Percentiles rank a stretch among this genome's conserved stretches.
phyloP scores from a whole-genome alignment of 1,140 invertebrate species.

The Cotesia typhae region DNA sequence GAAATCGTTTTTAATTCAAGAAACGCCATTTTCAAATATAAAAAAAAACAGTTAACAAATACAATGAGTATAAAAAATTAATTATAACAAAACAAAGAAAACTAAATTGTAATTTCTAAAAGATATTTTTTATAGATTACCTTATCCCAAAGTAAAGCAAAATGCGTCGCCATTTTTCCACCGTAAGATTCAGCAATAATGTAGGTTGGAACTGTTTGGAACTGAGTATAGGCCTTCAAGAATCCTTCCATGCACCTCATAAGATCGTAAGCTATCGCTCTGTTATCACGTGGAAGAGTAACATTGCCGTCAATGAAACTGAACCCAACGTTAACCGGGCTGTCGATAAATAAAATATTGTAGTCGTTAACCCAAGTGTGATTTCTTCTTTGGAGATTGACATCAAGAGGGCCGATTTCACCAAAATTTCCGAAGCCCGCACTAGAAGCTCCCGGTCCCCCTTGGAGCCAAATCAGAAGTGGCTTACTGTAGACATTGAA shows the following conservation, averaged over 20 bases:
- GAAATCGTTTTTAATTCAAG: no score
- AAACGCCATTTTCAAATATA: no score
- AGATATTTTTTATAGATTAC: slow-evolving; percentile 55
- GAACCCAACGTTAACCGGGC: slow-evolving; percentile 87
- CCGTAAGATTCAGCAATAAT: slow-evolving; percentile 89
- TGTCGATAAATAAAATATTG: slow-evolving; percentile 88
- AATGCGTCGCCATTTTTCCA: slow-evolving; percentile 87
- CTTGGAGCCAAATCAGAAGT: slow-evolving; percentile 82
- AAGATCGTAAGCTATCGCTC: slow-evolving; percentile 80
- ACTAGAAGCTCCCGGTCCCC: slow-evolving; percentile 78
- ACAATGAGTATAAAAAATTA: no score
- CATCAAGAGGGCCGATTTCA: slow-evolving; percentile 77
- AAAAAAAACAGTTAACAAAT: no score
- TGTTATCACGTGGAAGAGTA: slow-evolving; percentile 64
- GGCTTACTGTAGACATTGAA: slow-evolving; percentile 70
- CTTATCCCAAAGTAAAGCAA: slow-evolving; percentile 71
- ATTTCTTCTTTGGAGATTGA: slow-evolving; percentile 72
- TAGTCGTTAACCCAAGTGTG: slow-evolving; percentile 80
- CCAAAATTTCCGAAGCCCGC: slow-evolving; percentile 82
- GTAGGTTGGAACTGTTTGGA: slow-evolving; percentile 77
- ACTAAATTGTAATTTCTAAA: no score
- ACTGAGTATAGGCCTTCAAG: slow-evolving; percentile 71
- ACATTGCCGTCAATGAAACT: slow-evolving; percentile 78
- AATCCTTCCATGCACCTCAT: slow-evolving; percentile 75
- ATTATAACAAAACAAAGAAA: no score